Evolutionary conservation across 2,888 invertebrate species (phyloP).

Genomic region (Coelinius sp.): DNA sequence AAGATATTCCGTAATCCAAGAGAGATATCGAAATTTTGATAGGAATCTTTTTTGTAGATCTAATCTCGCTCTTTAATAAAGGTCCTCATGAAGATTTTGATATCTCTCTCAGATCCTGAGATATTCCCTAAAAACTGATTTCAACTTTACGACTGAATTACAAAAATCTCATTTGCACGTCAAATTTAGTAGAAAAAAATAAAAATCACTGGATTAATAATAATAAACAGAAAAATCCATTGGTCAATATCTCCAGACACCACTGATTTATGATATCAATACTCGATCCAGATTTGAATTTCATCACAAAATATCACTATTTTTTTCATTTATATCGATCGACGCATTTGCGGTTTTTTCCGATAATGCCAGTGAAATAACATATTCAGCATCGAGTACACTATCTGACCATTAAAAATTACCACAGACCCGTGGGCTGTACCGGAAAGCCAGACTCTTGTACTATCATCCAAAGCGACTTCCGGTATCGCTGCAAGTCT

Average conservation of each 20-base stretch:
- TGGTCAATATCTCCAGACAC: neutral
- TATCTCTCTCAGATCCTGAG: no score
- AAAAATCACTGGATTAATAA: neutral
- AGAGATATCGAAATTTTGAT: no score
- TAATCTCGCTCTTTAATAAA: no score
- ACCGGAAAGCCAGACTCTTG: slow-evolving; percentile 13
- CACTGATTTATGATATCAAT: neutral
- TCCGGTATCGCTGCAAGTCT: neutral
- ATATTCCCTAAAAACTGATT: no score
- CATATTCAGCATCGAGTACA: neutral
- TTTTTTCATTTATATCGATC: neutral
- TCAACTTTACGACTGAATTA: neutral
- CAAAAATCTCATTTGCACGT: neutral
- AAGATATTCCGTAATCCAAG: no score
- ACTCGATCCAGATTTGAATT: neutral
- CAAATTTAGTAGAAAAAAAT: neutral
- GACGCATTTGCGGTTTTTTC: neutral
- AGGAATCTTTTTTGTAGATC: no score
- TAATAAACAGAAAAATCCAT: neutral
- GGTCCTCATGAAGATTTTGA: no score
- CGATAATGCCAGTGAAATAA: neutral
- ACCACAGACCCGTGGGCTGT: slow-evolving; percentile 1
- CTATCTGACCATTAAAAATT: slow-evolving; percentile 1
- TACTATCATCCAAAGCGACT: slow-evolving; percentile 2
- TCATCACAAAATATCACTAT: neutral